Base-by-base conservation (phyloP, 1,140 invertebrate species). In the Bombus confusus region DNA sequence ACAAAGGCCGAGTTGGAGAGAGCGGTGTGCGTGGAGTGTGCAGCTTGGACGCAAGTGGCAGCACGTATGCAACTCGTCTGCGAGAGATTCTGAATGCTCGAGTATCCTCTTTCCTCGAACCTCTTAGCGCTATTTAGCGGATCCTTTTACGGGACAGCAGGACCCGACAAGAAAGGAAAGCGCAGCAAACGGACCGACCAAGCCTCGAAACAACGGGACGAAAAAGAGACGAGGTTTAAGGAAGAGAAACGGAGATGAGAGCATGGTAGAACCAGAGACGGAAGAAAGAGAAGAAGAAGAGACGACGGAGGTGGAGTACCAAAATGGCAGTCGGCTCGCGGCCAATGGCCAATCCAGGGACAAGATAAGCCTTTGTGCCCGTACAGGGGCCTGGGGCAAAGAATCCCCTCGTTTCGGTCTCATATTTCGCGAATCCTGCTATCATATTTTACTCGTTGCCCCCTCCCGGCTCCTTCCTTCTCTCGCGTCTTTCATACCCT, bases 331-430 rank as follows among this genome's bases (percentile, higher is more conserved):
- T 13, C 15, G 3, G 88, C 85, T 85, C 37, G 41, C 37, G 41
- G 28, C 62, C 31, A 77, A 72, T 86, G 41, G 31, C 62, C 31
- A 77, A 72, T 86, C 80, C 83, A 91, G 91, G 91, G 91, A 94
- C 92, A 92, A 94, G 93, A 94, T 94, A 94, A 94, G 91, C 89
- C 93, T 94, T 93, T 92, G 92, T 94, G 91, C 86, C 88, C 82
- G 77, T 74, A 84, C 83, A 71, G 88, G 89, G 85, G 87, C 87
- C 82, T 82, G 76, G 83, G 76, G 89, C 91, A 91, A 88, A 90
- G 87, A 89, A 91, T 91, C 91, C 87, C 87, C 80, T 88, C 90
- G 88, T 91, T 90, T 91, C 89, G 89, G 90, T 93, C 94, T 94
- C 93, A 94, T 91, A 91, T 93, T 93, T 92, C 92, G 92, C 92